These are phyloP conservation scores for Gymnothorax reevesii DNA, from an alignment of 2,797 vertebrate species.

Conservation along the genomic window DNA sequence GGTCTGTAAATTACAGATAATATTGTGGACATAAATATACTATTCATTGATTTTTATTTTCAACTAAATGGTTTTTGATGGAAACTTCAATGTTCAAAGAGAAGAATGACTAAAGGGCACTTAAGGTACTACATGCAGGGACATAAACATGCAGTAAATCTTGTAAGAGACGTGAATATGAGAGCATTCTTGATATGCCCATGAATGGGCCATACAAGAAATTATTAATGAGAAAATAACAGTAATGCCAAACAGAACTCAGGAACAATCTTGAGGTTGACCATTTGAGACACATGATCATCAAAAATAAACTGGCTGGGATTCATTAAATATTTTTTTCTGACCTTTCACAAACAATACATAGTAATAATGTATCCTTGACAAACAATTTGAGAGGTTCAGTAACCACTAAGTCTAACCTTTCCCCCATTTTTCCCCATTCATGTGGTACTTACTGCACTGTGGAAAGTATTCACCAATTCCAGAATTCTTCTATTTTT, in stretches of 20 bases:
- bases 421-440: too few relatives aligned
- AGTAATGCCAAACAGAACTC: background rate
- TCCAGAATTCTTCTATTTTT: too few relatives aligned
- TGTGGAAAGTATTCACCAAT: too few relatives aligned
- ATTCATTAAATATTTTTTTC: background rate
- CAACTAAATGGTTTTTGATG: background rate
- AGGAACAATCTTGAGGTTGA: background rate
- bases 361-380: background rate
- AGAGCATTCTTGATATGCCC: background rate
- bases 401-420: background rate
- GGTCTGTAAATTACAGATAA: background rate
- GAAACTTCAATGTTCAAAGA: background rate
- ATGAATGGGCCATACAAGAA: background rate
- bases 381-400: background rate
- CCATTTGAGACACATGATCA: background rate
- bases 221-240: background rate
- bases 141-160: background rate
- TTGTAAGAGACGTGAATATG: background rate
- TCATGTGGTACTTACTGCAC: too few relatives aligned
- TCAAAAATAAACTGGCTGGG: background rate
- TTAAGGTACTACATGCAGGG: background rate
- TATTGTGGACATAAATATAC: background rate
- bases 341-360: background rate
- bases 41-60: background rate
- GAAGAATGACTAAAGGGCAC: background rate